Evolutionary conservation across 2,113 vertebrate genomes (phyloP).

Genomic region (Rhinoderma darwinii): DNA sequence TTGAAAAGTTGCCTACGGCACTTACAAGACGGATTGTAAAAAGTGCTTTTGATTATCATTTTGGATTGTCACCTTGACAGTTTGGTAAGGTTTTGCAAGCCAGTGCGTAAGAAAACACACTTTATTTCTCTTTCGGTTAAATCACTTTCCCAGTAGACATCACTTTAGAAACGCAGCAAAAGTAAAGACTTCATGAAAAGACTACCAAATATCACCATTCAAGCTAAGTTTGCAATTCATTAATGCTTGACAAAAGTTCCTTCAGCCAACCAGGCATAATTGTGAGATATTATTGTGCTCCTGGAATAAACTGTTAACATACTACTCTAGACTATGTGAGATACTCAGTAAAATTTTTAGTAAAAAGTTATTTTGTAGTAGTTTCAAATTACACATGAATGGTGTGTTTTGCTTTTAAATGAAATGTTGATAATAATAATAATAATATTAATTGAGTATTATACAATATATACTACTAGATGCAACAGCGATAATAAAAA

Average conservation of each 20-base stretch:
- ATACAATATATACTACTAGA: no score
- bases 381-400: not conserved
- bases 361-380: not conserved
- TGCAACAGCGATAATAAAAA: no score
- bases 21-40: slow-evolving; percentile 79
- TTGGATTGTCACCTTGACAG: slow-evolving; percentile 84
- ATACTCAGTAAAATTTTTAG: not conserved
- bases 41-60: slow-evolving; percentile 84
- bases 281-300: not conserved
- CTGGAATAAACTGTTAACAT: not conserved
- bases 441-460: no score
- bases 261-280: not conserved
- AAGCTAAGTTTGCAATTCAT: slow-evolving; percentile 39
- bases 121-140: slow-evolving; percentile 51
- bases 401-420: no score
- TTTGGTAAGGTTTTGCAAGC: slow-evolving; percentile 75
- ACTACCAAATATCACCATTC: slow-evolving; percentile 67
- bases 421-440: no score
- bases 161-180: slow-evolving; percentile 69
- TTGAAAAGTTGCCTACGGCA: slow-evolving; percentile 80
- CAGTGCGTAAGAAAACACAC: slow-evolving; percentile 72
- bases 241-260: slow-evolving; percentile 13
- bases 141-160: slow-evolving; percentile 70
- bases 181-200: slow-evolving; percentile 72
- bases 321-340: not conserved